Evolutionary conservation across 2,888 invertebrate genomes (phyloP).

Genomic region (Heliconius ethilla): DNA sequence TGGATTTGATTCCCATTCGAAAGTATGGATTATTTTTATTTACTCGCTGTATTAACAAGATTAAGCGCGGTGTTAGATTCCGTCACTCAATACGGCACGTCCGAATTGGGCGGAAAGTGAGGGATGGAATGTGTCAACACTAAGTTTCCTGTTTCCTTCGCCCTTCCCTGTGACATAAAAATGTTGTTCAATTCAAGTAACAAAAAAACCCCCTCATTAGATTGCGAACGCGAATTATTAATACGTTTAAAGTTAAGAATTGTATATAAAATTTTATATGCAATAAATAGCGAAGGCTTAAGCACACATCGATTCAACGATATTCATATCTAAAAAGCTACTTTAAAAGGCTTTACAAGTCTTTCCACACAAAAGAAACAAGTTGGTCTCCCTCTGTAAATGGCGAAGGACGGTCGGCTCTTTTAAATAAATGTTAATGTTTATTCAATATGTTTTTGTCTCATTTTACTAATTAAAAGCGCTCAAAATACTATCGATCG

Average conservation of each 20-base stretch:
- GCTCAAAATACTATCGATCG: conserved; percentile 31
- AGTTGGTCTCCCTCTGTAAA: conserved; percentile 35
- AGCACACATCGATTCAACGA: conserved; percentile 7
- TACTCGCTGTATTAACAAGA: background rate
- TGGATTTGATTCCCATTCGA: background rate
- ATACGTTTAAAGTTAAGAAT: background rate
- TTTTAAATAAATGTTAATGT: conserved; percentile 39
- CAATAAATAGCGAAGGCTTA: conserved; percentile 8
- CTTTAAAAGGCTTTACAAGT: conserved; percentile 28
- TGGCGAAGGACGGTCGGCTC: conserved; percentile 34
- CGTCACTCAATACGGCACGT: background rate
- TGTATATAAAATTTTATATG: conserved; percentile 7
- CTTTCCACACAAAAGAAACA: conserved; percentile 32
- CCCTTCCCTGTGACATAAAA: too few species aligned
- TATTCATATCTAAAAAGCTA: conserved; percentile 21
- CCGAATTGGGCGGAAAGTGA: background rate
- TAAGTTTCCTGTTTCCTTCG: too few species aligned
- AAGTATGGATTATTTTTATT: background rate
- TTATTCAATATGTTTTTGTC: conserved; percentile 32
- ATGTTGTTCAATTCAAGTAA: too few species aligned
- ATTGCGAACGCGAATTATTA: background rate
- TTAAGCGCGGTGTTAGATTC: background rate
- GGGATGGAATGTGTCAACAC: background rate
- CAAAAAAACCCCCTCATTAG: background rate
- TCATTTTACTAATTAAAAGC: conserved; percentile 39